Conservation (phyloP, 2,797 vertebrate genomes). For the Cirrhinus molitorella region DNA sequence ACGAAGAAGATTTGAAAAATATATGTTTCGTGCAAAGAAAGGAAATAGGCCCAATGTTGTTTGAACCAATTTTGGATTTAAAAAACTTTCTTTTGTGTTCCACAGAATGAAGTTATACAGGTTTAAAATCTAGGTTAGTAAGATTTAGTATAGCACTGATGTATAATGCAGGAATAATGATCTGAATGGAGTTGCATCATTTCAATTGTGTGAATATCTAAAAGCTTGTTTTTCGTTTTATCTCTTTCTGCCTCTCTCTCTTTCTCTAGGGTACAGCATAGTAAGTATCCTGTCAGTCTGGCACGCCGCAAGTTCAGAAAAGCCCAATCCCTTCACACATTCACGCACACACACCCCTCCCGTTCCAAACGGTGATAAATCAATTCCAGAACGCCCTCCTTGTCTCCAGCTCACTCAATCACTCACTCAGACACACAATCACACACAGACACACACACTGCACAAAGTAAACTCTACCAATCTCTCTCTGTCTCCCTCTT, state of each 20-base stretch:
- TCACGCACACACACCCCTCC: conserved; percentile 34
- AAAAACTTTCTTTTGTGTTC: not conserved
- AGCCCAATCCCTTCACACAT: conserved; percentile 42
- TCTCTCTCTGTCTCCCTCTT: conserved; percentile 48
- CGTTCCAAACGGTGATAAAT: conserved; percentile 49
- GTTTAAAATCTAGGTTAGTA: conserved; percentile 25
- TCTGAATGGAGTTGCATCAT: conserved; percentile 19
- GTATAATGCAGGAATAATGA: conserved; percentile 16
- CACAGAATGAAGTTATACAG: not conserved
- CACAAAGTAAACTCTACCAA: conserved; percentile 53
- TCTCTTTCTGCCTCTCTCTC: conserved; percentile 9
- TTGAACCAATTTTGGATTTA: not conserved
- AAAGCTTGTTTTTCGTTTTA: conserved; percentile 25
- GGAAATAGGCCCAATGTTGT: not conserved
- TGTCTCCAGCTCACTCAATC: conserved; percentile 52
- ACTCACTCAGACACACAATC: conserved; percentile 39
- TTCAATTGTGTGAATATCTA: conserved; percentile 15
- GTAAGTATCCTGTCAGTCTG: conserved; percentile 40
- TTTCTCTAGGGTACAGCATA: conserved; percentile 32
- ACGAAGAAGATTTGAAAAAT: not conserved
- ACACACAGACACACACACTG: conserved; percentile 49
- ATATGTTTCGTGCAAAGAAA: not conserved
- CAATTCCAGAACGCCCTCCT: conserved; percentile 50
- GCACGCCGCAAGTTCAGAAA: conserved; percentile 29
- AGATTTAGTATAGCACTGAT: conserved; percentile 4